Conservation (phyloP, 53 echinoderm and acorn worm species). For the Henricia sp. region DNA sequence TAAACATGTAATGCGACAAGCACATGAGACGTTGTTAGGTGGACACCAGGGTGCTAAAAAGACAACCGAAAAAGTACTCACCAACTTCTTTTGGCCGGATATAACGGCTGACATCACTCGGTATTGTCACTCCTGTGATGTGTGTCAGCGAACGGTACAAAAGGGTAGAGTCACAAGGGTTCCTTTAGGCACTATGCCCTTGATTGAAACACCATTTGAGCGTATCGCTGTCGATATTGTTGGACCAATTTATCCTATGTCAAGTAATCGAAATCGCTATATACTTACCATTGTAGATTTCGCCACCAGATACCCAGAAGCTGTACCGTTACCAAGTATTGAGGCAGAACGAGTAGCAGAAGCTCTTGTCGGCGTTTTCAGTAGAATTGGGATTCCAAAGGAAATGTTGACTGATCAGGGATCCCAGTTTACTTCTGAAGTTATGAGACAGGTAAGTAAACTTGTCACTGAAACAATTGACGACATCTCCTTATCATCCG, state of each 20-base stretch:
- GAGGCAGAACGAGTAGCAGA: constrained; percentile 48
- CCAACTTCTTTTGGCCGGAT: constrained; percentile 57
- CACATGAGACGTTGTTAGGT: constrained; percentile 65
- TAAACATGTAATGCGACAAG: constrained; percentile 21
- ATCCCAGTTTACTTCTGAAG: constrained; percentile 43
- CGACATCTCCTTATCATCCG: too few relatives aligned
- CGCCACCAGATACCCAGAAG: constrained; percentile 61
- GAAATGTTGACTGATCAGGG: too few relatives aligned
- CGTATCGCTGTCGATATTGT: constrained; percentile 52
- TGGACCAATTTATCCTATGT: constrained; percentile 33
- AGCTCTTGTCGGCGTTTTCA: constrained; percentile 51
- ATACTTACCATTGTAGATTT: constrained; percentile 49
- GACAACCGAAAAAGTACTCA: constrained; percentile 46
- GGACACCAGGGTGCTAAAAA: too few relatives aligned
- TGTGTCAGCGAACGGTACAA: constrained; percentile 24
- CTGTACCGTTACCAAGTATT: constrained; percentile 53
- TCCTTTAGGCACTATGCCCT: too few relatives aligned
- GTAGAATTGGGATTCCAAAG: constrained; percentile 60
- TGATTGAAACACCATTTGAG: too few relatives aligned
- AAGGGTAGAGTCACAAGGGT: constrained; percentile 44
- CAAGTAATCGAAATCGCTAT: constrained; percentile 38
- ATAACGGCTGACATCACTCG: constrained; percentile 37
- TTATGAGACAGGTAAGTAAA: constrained; percentile 59
- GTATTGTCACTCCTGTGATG: constrained; percentile 62
- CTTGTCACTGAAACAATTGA: too few relatives aligned